Conservation (phyloP, 2,113 vertebrate species). For the Carlito syrichta region DNA sequence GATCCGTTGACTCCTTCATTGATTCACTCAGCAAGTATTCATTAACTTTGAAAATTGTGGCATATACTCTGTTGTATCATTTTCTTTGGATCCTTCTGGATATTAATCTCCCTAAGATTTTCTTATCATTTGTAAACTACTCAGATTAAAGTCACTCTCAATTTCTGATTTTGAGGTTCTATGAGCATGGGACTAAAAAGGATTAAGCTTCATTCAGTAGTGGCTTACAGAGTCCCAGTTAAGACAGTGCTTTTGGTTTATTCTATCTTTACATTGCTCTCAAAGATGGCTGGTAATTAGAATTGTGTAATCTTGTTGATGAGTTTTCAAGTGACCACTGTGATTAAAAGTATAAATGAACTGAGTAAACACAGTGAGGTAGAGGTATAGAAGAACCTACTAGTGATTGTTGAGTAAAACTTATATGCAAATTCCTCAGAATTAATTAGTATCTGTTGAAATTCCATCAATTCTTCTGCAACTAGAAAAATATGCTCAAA, state of each 20-base stretch:
- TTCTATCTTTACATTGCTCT: background rate
- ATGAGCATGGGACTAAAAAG: background rate
- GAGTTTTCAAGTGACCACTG: background rate
- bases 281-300: background rate
- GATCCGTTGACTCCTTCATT: background rate
- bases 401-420: background rate
- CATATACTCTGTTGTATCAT: background rate
- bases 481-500: background rate
- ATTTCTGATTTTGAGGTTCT: background rate
- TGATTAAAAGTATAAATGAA: background rate
- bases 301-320: background rate
- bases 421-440: background rate
- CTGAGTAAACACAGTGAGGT: background rate
- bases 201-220: background rate
- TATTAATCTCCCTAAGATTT: background rate
- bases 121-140: background rate
- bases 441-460: background rate
- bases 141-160: background rate
- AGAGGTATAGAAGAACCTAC: background rate
- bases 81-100: background rate
- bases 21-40: background rate
- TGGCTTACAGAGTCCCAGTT: background rate
- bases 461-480: background rate
- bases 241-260: background rate
- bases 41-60: background rate